Base-by-base conservation (phyloP, 92 coral and sea anemone genomes). In the Heteractis magnifica region DNA sequence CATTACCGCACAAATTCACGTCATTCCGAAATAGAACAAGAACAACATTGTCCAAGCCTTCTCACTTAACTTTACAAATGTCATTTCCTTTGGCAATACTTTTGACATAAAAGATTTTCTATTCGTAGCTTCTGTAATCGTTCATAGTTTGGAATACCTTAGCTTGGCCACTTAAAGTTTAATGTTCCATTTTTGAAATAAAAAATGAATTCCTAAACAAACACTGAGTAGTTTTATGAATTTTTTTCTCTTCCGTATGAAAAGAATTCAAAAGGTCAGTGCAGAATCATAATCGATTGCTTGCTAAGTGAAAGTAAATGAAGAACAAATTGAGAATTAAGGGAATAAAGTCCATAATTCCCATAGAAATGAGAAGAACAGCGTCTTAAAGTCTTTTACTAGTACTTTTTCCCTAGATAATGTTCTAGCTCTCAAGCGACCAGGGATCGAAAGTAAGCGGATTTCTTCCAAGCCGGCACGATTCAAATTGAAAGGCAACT, bases 21-120 rank as follows among this genome's bases (percentile, higher is more conserved):
- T 18, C 56, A 81, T 81, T 65, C 84, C 84, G 56, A n/a, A 34
- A 13, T 60, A 13, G 83, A 79, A 60, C 82, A 65, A 79, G 58
- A 65, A 26, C 10, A 15, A 65, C 20, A 48, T 78, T n/a, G 26
- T 62, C 49, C 73, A 8, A 23, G 4, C 73, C 3, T 26, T 2
- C 48, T 8, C 73, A 68, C 73, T n/a, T 5, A 10, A n/a, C 44
- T 11, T 68, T 20, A 6, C 15, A 68, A 23, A 5, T 6, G 14
- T 68, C 26, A 20, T 19, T 64, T 8, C 13, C 58, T 53, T 53
- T 12, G 44, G 44, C 44, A 34, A 53, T 53, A 53, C 58, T 53
- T 12, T 53, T 65, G 18, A 19, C 18, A 65, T 8, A 10, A 65
- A 6, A 5, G 20, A 18, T 1, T 23, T 26, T 68, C 73, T 68